These are phyloP conservation scores for Arctocebus calabarensis DNA, from an alignment of 2,797 vertebrate genomes.

Conservation along the genomic window DNA sequence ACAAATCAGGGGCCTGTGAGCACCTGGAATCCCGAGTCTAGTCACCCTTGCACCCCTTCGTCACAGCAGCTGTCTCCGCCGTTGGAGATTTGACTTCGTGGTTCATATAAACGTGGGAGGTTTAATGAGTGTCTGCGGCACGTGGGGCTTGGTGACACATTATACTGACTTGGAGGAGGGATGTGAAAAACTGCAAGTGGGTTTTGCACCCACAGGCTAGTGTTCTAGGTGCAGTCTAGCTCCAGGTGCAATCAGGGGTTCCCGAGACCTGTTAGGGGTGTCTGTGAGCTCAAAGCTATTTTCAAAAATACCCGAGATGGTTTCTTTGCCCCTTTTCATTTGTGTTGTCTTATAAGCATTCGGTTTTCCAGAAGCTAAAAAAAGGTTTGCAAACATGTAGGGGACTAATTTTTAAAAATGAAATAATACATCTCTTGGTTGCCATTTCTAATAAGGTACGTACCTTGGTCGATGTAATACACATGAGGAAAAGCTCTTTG, in stretches of 20 bases:
- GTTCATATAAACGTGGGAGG: too few species aligned
- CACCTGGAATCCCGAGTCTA: neutral
- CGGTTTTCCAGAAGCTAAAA: neutral
- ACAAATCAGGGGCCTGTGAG: neutral
- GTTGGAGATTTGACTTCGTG: neutral
- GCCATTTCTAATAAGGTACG: neutral
- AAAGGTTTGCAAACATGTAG: neutral
- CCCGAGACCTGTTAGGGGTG: neutral
- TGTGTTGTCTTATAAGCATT: neutral
- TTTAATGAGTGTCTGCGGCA: neutral
- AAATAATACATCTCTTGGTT: neutral
- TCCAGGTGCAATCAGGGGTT: neutral
- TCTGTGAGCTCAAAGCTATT: neutral
- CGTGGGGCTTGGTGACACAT: neutral
- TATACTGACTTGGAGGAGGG: neutral
- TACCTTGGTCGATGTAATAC: neutral
- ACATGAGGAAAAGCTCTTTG: neutral
- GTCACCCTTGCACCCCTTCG: neutral
- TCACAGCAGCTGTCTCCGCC: neutral
- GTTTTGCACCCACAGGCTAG: fast-evolving
- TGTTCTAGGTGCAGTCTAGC: neutral
- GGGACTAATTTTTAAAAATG: neutral
- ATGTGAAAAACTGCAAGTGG: neutral
- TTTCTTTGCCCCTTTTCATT: neutral
- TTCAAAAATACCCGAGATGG: neutral